phyloP scores from a whole-genome alignment of 1,140 invertebrate species.

The Proctacanthus coquilletti region DNA sequence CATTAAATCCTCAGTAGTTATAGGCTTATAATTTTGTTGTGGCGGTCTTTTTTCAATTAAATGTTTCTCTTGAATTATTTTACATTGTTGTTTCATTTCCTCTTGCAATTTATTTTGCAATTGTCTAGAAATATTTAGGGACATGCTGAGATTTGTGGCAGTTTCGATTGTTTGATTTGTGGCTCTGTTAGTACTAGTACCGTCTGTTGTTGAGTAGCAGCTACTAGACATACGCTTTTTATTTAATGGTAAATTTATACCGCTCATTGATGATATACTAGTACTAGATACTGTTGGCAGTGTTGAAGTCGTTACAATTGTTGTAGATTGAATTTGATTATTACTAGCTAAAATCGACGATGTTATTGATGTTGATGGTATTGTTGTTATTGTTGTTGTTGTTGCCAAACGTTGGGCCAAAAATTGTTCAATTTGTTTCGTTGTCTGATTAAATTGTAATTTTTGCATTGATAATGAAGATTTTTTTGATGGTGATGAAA shows the following conservation, averaged over 20 bases:
- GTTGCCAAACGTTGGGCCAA: conserved; percentile 22
- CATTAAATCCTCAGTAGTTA: neutral
- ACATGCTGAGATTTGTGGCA: no score
- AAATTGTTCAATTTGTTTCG: conserved; percentile 27
- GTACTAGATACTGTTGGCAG: neutral
- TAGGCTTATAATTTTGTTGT: conserved; percentile 15
- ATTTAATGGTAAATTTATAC: neutral
- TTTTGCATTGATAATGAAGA: conserved; percentile 1
- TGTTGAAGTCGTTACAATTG: neutral
- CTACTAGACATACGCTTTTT: conserved; percentile 1
- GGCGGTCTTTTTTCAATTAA: conserved; percentile 26
- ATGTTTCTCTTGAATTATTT: conserved; percentile 30
- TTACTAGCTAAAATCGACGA: no score
- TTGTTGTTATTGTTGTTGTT: conserved; percentile 5
- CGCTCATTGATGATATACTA: neutral
- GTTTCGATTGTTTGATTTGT: no score
- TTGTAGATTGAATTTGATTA: neutral
- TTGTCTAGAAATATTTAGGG: no score
- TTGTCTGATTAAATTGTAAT: conserved; percentile 23
- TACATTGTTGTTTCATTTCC: conserved; percentile 28
- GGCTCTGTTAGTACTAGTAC: no score
- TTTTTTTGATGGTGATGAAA: conserved; percentile 1
- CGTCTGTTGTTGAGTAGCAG: no score
- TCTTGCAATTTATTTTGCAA: conserved; percentile 30
- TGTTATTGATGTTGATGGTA: neutral